phyloP scores from a whole-genome alignment of 2,797 vertebrate genomes.

The Argyrosomus regius region DNA sequence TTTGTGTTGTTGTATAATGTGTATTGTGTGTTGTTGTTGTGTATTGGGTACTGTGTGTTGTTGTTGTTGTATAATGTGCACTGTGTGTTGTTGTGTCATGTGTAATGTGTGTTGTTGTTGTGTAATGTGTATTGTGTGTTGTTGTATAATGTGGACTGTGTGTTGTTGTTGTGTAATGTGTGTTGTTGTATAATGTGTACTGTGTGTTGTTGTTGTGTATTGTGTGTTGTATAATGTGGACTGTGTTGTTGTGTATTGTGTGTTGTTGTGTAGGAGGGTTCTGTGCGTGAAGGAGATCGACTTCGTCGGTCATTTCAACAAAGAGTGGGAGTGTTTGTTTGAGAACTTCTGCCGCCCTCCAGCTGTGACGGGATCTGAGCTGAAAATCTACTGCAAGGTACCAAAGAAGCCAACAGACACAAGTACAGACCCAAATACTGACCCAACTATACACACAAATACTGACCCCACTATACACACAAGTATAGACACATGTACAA shows the following conservation, averaged over 20 bases:
- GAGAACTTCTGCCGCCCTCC: slow-evolving; percentile 88
- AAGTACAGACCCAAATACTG: too few relatives aligned
- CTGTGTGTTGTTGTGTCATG: not conserved
- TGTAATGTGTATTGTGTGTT: too few relatives aligned
- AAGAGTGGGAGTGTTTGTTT: slow-evolving; percentile 93
- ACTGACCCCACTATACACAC: too few relatives aligned
- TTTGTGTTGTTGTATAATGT: not conserved
- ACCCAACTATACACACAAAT: too few relatives aligned
- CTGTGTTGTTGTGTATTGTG: slow-evolving; percentile 1
- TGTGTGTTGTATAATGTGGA: not conserved
- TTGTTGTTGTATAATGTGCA: not conserved
- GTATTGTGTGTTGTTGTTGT: not conserved
- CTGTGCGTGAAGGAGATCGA: slow-evolving; percentile 93
- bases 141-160: not conserved
- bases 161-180: not conserved
- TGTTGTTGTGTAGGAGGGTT: slow-evolving; percentile 86
- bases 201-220: not conserved
- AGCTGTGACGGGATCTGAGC: slow-evolving; percentile 75
- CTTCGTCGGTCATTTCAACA: slow-evolving; percentile 90
- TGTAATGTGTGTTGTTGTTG: not conserved
- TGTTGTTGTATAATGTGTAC: not conserved
- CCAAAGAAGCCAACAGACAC: too few relatives aligned
- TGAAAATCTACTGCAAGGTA: slow-evolving; percentile 91
- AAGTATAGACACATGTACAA: too few relatives aligned
- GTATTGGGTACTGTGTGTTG: not conserved